Conservation (phyloP, 2,113 vertebrate genomes). For the Myanophis thanlyinensis region DNA sequence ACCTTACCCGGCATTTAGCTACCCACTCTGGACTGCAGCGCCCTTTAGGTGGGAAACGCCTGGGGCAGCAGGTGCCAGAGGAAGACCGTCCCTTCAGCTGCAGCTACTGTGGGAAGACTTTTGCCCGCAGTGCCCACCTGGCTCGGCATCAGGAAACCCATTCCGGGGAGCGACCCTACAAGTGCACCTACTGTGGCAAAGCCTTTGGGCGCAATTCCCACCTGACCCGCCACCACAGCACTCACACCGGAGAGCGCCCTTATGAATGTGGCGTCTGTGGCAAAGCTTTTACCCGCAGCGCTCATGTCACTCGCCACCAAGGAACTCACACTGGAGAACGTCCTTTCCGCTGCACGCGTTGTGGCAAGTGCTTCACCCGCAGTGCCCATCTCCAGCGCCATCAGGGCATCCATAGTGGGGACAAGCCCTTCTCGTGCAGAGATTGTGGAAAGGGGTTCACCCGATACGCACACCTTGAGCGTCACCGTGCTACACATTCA, state of each 20-base stretch:
- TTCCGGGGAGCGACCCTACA: slow-evolving; percentile 56
- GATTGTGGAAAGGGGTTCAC: slow-evolving; percentile 17
- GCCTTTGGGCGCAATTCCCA: slow-evolving; percentile 67
- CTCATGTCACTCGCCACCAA: slow-evolving; percentile 9
- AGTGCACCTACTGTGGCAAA: slow-evolving; percentile 67
- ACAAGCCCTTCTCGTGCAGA: not conserved
- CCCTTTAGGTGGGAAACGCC: slow-evolving; percentile 17
- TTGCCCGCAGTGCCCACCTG: slow-evolving; percentile 48
- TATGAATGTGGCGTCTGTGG: slow-evolving; percentile 25
- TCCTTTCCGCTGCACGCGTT: not conserved
- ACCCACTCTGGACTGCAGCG: slow-evolving; percentile 22
- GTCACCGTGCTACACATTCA: not conserved
- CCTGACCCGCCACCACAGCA: slow-evolving; percentile 64
- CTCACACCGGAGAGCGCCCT: slow-evolving; percentile 54
- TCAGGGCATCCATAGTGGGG: slow-evolving; percentile 16
- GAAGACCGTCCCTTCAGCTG: slow-evolving; percentile 44
- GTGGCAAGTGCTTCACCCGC: slow-evolving; percentile 23
- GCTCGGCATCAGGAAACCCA: slow-evolving; percentile 57
- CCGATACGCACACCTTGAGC: slow-evolving; percentile 1
- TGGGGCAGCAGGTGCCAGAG: not conserved
- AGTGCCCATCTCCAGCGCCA: slow-evolving; percentile 7
- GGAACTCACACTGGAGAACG: slow-evolving; percentile 8
- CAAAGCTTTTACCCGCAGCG: slow-evolving; percentile 9
- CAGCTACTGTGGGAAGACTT: slow-evolving; percentile 57
- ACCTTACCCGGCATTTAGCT: slow-evolving; percentile 32